phyloP scores from a whole-genome alignment of 2,113 vertebrate genomes.

The Burhinus oedicnemus region DNA sequence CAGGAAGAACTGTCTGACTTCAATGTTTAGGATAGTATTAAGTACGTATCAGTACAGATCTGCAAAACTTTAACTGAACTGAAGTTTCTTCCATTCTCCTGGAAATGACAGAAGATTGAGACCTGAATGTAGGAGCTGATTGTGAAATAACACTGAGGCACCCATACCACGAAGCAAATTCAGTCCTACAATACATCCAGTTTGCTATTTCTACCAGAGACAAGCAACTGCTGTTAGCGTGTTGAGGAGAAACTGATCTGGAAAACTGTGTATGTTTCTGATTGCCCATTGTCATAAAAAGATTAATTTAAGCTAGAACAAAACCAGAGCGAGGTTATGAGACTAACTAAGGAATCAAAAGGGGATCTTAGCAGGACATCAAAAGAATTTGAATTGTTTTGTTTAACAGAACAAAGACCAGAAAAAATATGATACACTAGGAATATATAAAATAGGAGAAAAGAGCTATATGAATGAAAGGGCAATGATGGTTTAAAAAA shows the following conservation, averaged over 20 bases:
- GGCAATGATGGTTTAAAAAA: neutral
- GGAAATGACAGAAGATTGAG: neutral
- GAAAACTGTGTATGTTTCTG: neutral
- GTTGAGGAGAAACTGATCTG: neutral
- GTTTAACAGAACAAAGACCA: neutral
- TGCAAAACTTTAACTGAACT: neutral
- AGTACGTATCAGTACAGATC: neutral
- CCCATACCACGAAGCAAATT: neutral
- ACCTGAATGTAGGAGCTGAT: neutral
- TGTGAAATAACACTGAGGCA: neutral
- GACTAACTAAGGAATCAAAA: neutral
- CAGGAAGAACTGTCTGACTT: neutral
- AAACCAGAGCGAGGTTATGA: neutral
- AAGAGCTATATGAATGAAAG: neutral
- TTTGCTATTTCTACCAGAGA: neutral
- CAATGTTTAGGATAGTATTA: neutral
- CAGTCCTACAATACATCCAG: neutral
- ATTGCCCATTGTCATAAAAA: neutral
- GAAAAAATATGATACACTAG: neutral
- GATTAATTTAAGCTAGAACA: neutral
- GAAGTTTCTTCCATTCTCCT: neutral
- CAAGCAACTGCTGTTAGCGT: accelerated
- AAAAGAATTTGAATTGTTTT: neutral
- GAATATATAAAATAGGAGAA: neutral
- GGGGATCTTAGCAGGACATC: neutral